Evolutionary conservation across 2,888 invertebrate genomes (phyloP).

Genomic region (Lysandra bellargus): DNA sequence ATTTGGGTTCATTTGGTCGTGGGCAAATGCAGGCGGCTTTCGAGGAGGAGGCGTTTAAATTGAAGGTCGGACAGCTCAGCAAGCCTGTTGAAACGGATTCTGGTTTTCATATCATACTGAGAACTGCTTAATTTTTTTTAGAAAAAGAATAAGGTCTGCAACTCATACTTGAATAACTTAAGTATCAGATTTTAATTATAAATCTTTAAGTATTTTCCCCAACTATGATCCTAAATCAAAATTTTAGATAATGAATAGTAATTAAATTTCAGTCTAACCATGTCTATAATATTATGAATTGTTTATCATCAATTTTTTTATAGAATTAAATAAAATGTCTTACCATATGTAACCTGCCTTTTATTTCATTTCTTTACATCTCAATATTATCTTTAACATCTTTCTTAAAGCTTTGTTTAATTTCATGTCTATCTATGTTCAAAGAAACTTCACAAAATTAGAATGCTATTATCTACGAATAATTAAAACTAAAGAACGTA

Average conservation of each 20-base stretch:
- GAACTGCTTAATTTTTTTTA: conserved; percentile 86
- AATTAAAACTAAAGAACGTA: too few species aligned
- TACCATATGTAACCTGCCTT: too few species aligned
- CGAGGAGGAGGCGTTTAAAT: conserved; percentile 96
- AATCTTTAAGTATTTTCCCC: not conserved
- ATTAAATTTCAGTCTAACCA: not conserved
- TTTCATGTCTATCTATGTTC: too few species aligned
- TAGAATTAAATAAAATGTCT: not conserved
- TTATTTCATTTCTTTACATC: too few species aligned
- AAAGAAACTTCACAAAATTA: too few species aligned
- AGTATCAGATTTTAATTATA: not conserved
- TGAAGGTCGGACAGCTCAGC: conserved; percentile 96
- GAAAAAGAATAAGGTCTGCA: too few species aligned
- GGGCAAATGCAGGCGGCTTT: conserved; percentile 99
- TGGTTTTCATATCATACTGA: conserved; percentile 96
- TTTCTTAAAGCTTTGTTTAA: too few species aligned
- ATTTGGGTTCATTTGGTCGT: conserved; percentile 94
- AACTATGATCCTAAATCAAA: not conserved
- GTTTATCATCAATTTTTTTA: not conserved
- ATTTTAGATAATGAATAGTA: not conserved
- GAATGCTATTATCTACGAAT: too few species aligned
- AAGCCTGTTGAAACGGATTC: conserved; percentile 96
- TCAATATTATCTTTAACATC: too few species aligned
- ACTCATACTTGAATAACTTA: not conserved
- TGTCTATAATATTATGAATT: not conserved